Percentiles rank a stretch among this genome's conserved stretches.
Evolutionary conservation across 2,797 vertebrate species (phyloP).

Genomic region (Sebastes iracundus): DNA sequence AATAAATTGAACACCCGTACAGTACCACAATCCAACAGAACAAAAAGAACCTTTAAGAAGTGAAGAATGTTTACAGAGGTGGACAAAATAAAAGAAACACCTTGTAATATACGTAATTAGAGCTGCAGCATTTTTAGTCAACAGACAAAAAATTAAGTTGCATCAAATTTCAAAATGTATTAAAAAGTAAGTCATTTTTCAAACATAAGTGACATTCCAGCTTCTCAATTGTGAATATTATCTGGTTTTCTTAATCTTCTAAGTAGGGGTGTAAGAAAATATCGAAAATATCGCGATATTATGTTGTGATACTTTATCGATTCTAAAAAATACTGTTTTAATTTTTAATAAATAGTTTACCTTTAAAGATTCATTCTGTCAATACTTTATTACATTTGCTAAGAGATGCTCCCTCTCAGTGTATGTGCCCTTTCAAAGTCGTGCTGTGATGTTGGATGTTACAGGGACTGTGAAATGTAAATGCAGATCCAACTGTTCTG

Average conservation of each 20-base stretch:
- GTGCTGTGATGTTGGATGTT: not conserved
- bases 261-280: no score
- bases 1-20: not conserved
- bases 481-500: no score
- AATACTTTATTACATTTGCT: accelerated
- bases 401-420: no score
- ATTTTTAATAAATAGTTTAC: no score
- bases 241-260: not conserved
- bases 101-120: not conserved
- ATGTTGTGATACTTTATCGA: no score
- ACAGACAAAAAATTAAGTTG: not conserved
- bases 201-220: not conserved
- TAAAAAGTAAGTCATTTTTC: accelerated
- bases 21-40: not conserved
- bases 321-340: no score
- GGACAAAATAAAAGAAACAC: not conserved
- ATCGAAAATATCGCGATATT: no score
- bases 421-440: no score
- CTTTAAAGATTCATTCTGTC: no score
- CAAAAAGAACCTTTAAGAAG: not conserved
- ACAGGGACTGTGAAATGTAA: not conserved
- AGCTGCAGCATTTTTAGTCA: not conserved
- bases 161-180: accelerated
- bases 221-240: not conserved
- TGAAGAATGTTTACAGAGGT: not conserved